Conservation (phyloP, 2,888 invertebrate species). For the Hyposoter dolosus region DNA sequence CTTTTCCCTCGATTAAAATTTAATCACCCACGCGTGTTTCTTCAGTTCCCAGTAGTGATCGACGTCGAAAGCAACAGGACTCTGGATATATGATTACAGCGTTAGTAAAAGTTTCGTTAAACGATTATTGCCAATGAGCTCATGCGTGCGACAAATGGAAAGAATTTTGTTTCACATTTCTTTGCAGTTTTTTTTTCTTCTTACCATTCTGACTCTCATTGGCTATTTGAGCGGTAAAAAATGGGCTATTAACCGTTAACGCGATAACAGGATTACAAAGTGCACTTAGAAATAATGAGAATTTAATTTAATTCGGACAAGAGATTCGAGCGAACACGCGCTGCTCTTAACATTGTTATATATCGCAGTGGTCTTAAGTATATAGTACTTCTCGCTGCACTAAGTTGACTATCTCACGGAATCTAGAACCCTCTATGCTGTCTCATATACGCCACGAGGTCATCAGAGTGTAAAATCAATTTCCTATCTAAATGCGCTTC, state of each 20-base stretch:
- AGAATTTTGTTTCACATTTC: neutral
- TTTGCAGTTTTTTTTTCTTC: neutral
- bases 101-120: neutral
- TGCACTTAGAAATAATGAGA: conserved; percentile 48
- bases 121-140: neutral
- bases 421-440: conserved; percentile 16
- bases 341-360: neutral
- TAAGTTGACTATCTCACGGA: conserved; percentile 10
- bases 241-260: conserved; percentile 20
- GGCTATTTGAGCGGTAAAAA: conserved; percentile 19
- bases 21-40: neutral
- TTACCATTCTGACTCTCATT: neutral
- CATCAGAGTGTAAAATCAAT: conserved; percentile 64
- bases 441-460: conserved; percentile 28
- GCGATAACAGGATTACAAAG: conserved; percentile 27
- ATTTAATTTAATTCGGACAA: conserved; percentile 44
- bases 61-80: neutral
- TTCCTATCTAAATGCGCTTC: conserved; percentile 57
- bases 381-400: neutral
- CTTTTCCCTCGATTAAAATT: neutral
- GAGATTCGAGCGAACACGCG: conserved; percentile 31
- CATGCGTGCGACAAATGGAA: neutral
- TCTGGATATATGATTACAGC: neutral
- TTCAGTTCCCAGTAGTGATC: neutral
- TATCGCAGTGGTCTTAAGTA: neutral